These are phyloP conservation scores for Hippasteria phrygiana DNA, from an alignment of 53 echinoderm and acorn worm species.

Conservation along the genomic window DNA sequence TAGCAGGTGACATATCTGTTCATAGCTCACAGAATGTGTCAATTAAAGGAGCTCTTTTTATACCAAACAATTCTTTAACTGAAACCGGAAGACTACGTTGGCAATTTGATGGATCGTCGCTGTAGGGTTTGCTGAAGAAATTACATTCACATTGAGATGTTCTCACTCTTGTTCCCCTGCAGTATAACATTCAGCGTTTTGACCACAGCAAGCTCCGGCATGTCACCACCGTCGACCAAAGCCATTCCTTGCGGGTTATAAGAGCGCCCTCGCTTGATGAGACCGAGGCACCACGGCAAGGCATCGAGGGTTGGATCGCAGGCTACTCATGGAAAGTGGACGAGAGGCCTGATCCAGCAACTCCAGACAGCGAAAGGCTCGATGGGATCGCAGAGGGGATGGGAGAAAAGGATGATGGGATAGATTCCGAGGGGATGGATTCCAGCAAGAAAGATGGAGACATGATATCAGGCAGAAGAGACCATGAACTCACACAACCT, in stretches of 20 bases:
- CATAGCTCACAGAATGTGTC: too few species aligned
- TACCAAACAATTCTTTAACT: too few species aligned
- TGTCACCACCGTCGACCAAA: constrained; percentile 68
- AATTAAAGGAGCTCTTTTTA: too few species aligned
- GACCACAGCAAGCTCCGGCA: constrained; percentile 69
- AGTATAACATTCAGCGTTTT: constrained; percentile 78
- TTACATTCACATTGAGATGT: neutral
- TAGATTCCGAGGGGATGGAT: neutral
- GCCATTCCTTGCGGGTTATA: constrained; percentile 46
- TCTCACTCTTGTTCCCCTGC: neutral
- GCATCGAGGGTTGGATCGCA: constrained; percentile 33
- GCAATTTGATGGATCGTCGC: too few species aligned
- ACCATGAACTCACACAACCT: neutral
- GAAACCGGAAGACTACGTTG: too few species aligned
- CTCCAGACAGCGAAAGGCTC: neutral
- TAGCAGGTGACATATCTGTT: too few species aligned
- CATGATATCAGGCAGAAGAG: neutral
- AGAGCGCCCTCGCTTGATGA: constrained; percentile 63
- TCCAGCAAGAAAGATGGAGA: neutral
- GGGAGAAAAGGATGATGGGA: constrained; percentile 6
- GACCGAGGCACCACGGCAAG: constrained; percentile 36
- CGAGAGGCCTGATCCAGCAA: neutral
- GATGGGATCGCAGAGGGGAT: neutral
- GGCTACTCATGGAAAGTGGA: neutral
- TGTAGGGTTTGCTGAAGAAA: neutral